Evolutionary conservation across 2,888 invertebrate species (phyloP).

Genomic region (Phyllotreta striolata): DNA sequence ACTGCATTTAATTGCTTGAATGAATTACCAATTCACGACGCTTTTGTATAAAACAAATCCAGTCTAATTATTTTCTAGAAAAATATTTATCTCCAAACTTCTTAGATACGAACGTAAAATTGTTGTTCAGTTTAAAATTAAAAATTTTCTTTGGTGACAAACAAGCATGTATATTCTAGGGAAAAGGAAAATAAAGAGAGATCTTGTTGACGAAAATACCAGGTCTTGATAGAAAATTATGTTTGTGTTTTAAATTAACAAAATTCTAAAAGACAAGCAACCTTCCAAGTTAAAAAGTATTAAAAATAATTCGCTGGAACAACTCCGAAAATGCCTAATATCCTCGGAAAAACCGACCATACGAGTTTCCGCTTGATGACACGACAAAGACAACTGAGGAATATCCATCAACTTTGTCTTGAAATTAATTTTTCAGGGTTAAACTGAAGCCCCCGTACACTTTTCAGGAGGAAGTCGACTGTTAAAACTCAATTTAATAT

Average conservation of each 20-base stretch:
- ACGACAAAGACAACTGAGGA: conserved; percentile 31
- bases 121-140: no score
- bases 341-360: conserved; percentile 19
- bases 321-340: conserved; percentile 15
- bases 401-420: conserved; percentile 24
- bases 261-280: conserved; percentile 14
- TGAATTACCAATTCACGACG: no score
- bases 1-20: no score
- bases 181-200: neutral
- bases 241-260: conserved; percentile 17
- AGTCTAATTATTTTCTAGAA: no score
- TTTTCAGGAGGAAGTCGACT: conserved; percentile 33
- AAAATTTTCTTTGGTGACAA: neutral
- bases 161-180: neutral
- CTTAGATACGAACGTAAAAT: no score
- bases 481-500: conserved; percentile 42
- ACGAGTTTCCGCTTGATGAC: conserved; percentile 30
- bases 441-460: conserved; percentile 21
- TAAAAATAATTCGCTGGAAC: conserved; percentile 21
- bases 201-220: neutral
- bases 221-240: conserved; percentile 1
- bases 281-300: conserved; percentile 18
- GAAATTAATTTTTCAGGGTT: conserved; percentile 35
- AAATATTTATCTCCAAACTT: no score
- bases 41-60: no score